These are phyloP conservation scores for Macrocentrus cingulum DNA, from an alignment of 1,140 invertebrate genomes.

Conservation along the genomic window DNA sequence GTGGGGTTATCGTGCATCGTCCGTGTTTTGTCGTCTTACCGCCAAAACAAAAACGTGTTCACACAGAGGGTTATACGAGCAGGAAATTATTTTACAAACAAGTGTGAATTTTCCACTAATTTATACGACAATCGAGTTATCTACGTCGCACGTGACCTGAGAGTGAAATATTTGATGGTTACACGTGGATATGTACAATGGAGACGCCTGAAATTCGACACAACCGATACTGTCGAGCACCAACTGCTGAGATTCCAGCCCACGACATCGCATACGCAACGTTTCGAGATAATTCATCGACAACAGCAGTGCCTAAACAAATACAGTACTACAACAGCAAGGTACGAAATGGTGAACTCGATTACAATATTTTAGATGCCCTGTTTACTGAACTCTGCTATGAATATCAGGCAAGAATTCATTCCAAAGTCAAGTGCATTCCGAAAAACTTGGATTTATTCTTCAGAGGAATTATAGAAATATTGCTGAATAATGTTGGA, in stretches of 20 bases:
- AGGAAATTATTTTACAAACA: too few species aligned
- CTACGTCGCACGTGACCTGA: too few species aligned
- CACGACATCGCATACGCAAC: background rate
- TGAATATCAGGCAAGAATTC: conserved; percentile 2
- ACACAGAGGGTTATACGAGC: too few species aligned
- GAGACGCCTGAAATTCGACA: background rate
- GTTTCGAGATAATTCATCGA: conserved; percentile 1
- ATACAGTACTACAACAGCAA: background rate
- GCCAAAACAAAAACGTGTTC: too few species aligned
- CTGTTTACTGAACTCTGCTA: conserved; percentile 3
- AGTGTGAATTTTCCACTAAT: too few species aligned
- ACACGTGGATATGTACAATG: too few species aligned
- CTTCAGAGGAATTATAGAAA: background rate
- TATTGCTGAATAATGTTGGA: background rate
- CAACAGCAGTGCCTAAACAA: background rate
- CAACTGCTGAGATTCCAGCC: background rate
- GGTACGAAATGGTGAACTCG: background rate
- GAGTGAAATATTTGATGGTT: too few species aligned
- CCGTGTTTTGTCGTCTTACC: too few species aligned
- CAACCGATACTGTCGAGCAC: background rate
- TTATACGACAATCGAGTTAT: too few species aligned
- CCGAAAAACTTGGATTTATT: background rate
- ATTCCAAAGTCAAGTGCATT: background rate
- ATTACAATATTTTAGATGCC: background rate
- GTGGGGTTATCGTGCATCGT: too few species aligned